Evolutionary conservation across 2,797 vertebrate species (phyloP), one percentile per base, ranked within the genome.

Genomic region (Telmatherina bonti): DNA sequence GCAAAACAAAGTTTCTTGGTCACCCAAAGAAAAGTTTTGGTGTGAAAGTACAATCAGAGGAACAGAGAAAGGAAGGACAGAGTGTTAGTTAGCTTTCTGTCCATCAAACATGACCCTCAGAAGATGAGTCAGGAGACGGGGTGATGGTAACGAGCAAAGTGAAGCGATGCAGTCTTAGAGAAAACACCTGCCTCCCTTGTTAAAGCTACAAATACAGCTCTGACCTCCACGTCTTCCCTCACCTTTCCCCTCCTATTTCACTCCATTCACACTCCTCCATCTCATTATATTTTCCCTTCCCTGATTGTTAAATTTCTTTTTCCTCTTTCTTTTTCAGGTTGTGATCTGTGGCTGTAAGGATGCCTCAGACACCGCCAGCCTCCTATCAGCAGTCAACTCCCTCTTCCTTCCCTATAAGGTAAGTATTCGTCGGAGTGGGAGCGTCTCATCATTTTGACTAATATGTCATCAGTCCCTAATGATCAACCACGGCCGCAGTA

Each of bases 371-470:
- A 97, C 97, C 2, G 83, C 85, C 16, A 90, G 90, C 71, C 92
- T 99, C 78, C 78, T 97, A 41, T 88, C 82, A 67, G 93, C 94
- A 0, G 90, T 97, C 76, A 93, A 81, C 84, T 94, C 96, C 0
- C 62, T 95, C 60, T 98, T 95, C 78, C 76, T 95, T 47, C 97
- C 96, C 8, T 94, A 96, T 81, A 97, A 97, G 95, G 97, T 97
- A 92, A 90, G 85, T 64, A 5, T 64, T 30, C 15, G 33, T 66
- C 35, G 36, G 54, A 33, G 15, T 45, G 22, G 35, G 22, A 49
- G 24, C 16, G 53, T 61, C 26, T 61, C 47, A 43, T 77, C 81
- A n/a, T 62, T 12, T 53, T 16, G 16, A 61, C 60, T 67, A 64
- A 49, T 11, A 4, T 52, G 31, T 70, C 76, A 60, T 27, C 15